Percentiles rank a stretch among this genome's conserved stretches.
Evolutionary conservation across 2,797 vertebrate genomes (phyloP).

Genomic region (Chelonia mydas): DNA sequence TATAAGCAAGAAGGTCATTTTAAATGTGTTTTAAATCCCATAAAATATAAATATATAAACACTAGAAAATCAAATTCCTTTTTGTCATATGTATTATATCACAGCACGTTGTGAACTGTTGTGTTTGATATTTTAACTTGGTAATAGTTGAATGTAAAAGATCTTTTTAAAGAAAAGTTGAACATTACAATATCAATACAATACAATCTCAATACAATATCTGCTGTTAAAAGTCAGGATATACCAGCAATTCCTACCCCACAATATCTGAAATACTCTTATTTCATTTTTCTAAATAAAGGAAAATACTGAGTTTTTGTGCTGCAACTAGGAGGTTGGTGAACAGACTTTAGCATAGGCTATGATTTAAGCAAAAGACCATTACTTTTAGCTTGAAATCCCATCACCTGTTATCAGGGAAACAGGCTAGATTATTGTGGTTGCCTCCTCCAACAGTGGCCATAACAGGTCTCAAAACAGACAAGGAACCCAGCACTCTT

Average conservation of each 20-base stretch:
- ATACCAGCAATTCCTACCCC: not conserved
- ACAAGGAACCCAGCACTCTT: not conserved
- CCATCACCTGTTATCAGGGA: not conserved
- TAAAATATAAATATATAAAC: not conserved
- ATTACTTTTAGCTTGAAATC: not conserved
- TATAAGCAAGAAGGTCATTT: not conserved
- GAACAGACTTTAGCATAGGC: not conserved
- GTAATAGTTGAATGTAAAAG: not conserved
- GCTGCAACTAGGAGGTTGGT: not conserved
- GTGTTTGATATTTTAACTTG: not conserved
- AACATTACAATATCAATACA: not conserved
- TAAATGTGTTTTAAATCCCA: not conserved
- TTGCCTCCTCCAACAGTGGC: not conserved
- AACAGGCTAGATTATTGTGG: not conserved
- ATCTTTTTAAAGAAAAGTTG: not conserved
- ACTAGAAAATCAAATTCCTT: not conserved
- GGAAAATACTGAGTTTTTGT: not conserved
- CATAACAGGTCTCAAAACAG: not conserved
- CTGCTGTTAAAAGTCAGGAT: not conserved
- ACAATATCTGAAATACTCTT: not conserved
- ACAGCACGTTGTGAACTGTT: not conserved
- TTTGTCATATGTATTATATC: not conserved
- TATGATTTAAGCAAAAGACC: not conserved
- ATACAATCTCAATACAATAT: not conserved
- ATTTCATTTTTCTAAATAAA: constrained; percentile 27